Percentiles rank a stretch among this genome's conserved stretches.
Conservation (phyloP, 2,113 vertebrate species). For the Syrmaticus mikado region DNA sequence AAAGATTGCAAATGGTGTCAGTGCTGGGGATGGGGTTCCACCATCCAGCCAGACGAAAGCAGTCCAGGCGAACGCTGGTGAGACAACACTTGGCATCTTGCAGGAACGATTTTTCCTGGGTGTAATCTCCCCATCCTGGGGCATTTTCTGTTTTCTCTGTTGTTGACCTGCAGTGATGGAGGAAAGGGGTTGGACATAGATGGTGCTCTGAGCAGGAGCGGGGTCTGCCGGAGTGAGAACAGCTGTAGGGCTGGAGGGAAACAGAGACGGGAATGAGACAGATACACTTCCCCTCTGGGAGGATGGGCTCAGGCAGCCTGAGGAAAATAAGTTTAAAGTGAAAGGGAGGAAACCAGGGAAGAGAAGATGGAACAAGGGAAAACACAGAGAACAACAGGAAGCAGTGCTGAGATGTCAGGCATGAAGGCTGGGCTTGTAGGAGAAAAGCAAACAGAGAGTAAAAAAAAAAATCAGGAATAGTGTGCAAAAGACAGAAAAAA, state of each 20-base stretch:
- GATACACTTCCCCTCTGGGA: slow-evolving; percentile 43
- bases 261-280: slow-evolving; percentile 30
- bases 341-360: slow-evolving; percentile 61
- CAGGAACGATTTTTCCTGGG: slow-evolving; percentile 28
- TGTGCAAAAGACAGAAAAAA: slow-evolving; percentile 1
- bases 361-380: slow-evolving; percentile 55
- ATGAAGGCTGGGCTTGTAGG: neutral
- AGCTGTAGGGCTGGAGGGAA: slow-evolving; percentile 52
- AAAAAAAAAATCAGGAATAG: slow-evolving; percentile 16
- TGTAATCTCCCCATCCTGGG: neutral
- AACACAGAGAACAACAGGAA: slow-evolving; percentile 48
- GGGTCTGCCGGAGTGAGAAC: slow-evolving; percentile 7
- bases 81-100: slow-evolving; percentile 50
- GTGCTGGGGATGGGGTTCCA: slow-evolving; percentile 9
- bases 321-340: slow-evolving; percentile 36
- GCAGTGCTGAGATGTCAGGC: neutral
- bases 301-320: slow-evolving; percentile 19
- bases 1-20: neutral
- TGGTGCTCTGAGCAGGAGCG: neutral
- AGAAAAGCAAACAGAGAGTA: neutral
- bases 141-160: slow-evolving; percentile 21
- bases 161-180: slow-evolving; percentile 37
- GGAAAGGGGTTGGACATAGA: neutral
- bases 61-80: neutral
- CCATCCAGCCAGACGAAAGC: slow-evolving; percentile 37